Evolutionary conservation across 2,113 vertebrate species (phyloP).

Genomic region (Notarius quadriscutis): DNA sequence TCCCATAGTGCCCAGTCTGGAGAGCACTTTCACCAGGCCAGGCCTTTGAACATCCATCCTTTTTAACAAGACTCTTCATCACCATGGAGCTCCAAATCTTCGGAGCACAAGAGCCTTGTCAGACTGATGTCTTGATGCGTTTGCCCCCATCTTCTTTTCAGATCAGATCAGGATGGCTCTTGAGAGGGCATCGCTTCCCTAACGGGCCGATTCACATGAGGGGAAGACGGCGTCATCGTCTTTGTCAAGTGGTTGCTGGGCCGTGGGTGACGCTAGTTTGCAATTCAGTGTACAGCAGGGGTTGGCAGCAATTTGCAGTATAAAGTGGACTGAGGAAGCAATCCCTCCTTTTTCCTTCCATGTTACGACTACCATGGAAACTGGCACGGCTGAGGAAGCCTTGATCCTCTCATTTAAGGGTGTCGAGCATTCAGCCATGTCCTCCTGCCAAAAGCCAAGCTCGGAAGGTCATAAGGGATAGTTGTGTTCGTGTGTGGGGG

Average conservation of each 20-base stretch:
- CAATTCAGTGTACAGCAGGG: conserved; percentile 35
- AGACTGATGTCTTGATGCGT: conserved; percentile 48
- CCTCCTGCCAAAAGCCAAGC: conserved; percentile 35
- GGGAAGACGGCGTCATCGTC: conserved; percentile 3
- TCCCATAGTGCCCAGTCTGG: conserved; percentile 32
- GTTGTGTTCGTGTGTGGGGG: background rate
- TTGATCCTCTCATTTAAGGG: conserved; percentile 44
- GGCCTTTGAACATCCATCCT: conserved; percentile 28
- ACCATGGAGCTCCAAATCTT: conserved; percentile 42
- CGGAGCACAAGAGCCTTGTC: conserved; percentile 34
- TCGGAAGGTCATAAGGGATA: conserved; percentile 13
- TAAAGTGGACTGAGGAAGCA: conserved; percentile 22
- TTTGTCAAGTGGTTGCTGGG: conserved; percentile 35
- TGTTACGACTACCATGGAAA: conserved; percentile 53
- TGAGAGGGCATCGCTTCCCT: conserved; percentile 7
- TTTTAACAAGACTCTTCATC: conserved; percentile 45
- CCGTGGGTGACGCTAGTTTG: conserved; percentile 41
- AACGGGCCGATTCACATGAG: conserved; percentile 35
- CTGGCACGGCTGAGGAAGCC: conserved; percentile 39
- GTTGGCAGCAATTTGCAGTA: conserved; percentile 31
- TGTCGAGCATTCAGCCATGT: conserved; percentile 29
- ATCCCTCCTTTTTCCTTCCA: conserved; percentile 8
- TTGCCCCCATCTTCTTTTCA: conserved; percentile 33
- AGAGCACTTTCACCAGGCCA: conserved; percentile 34
- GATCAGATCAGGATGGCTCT: background rate